Conservation (phyloP, 1,140 invertebrate species). For the Apis laboriosa region DNA sequence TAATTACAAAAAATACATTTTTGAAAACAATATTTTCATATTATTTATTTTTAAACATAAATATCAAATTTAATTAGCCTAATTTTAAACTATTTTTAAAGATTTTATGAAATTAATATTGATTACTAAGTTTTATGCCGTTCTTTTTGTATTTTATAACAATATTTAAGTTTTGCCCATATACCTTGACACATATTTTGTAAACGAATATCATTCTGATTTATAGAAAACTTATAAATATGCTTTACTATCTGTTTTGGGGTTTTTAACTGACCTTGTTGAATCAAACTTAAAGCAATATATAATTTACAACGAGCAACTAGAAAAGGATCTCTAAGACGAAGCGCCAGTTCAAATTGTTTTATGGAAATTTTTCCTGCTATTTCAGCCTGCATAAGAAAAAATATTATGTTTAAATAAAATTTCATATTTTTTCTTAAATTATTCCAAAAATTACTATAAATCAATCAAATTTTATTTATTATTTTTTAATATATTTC, state of each 20-base stretch:
- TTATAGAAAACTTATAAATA: slow-evolving; percentile 83
- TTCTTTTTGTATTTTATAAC: slow-evolving; percentile 72
- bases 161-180: slow-evolving; percentile 90
- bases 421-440: not conserved
- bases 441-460: slow-evolving; percentile 19
- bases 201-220: slow-evolving; percentile 83
- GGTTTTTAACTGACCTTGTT: slow-evolving; percentile 85
- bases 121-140: not conserved
- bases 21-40: slow-evolving; percentile 21
- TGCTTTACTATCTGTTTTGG: slow-evolving; percentile 86
- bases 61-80: not conserved
- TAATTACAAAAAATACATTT: slow-evolving; percentile 30
- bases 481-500: not conserved
- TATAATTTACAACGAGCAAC: slow-evolving; percentile 91
- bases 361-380: slow-evolving; percentile 92
- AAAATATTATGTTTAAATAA: slow-evolving; percentile 26
- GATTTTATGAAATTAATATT: slow-evolving; percentile 1
- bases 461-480: not conserved
- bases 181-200: slow-evolving; percentile 91
- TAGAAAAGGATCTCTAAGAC: slow-evolving; percentile 90
- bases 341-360: slow-evolving; percentile 90
- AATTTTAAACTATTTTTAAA: not conserved
- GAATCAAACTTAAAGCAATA: slow-evolving; percentile 92
- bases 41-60: slow-evolving; percentile 27
- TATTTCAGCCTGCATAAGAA: slow-evolving; percentile 86